Base-by-base conservation (phyloP, 1,140 invertebrate genomes). In the Coptotermes formosanus region DNA sequence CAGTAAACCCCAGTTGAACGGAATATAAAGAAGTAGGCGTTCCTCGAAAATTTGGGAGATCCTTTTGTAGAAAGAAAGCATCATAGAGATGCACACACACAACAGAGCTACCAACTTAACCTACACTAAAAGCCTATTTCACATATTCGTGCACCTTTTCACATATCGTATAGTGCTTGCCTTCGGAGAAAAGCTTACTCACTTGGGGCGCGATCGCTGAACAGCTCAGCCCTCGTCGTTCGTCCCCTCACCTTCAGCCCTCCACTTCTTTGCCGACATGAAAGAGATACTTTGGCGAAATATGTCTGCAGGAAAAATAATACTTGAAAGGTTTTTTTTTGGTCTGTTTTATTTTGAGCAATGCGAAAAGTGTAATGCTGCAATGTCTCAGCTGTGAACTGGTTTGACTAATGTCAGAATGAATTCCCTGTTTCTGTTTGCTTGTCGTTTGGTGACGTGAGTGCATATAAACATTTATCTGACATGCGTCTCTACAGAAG, bases 71-170 rank as follows among this genome's bases (percentile, higher is more conserved):
- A 43, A 82, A 82, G 44, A 86, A 86, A 86, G 69, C 30, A 75
- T 38, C 64, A 82, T 25, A 75, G 64, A 75, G 64, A 8, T 30
- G n/a, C 64, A 75, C 64, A 30, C 52, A 75, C 64, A 75, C 25
- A 75, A 75, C n/a, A 75, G 64, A 48, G 85, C 85, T 9, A 23
- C 69, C 85, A 48, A 86, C 85, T 86, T 86, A 82, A 82, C 85
- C 85, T 25, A 44, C 12, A 86, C 85, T 86, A 86, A 86, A 86
- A 86, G 85, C 85, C 85, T 86, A 86, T 86, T 86, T 86, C 85
- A 86, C 85, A 86, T 86, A 48, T 45, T 44, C 85, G 14, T 86
- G 85, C n/a, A 82, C 75, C 85, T 82, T 86, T 86, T 86, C 64
- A 86, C 23, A 43, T 38, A 14, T 23, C 82, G 84, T 48, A 48